phyloP scores from a whole-genome alignment of 1,140 invertebrate species.

The Dreissena polymorpha region DNA sequence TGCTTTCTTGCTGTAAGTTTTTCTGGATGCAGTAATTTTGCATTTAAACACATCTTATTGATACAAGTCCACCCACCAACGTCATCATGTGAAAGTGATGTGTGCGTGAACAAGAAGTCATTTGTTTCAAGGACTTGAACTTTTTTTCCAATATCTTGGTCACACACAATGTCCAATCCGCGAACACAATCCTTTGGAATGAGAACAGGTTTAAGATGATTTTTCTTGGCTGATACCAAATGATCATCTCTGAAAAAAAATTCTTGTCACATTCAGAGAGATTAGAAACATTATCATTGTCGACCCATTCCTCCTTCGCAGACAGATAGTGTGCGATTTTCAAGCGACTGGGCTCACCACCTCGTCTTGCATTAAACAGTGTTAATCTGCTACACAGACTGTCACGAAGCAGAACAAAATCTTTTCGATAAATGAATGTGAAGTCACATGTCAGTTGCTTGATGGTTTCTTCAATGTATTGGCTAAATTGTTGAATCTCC shows the following conservation, averaged over 20 bases:
- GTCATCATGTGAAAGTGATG: not conserved
- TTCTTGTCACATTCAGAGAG: not conserved
- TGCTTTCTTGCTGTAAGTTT: constrained; percentile 12
- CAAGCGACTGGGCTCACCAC: constrained; percentile 17
- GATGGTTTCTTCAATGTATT: not conserved
- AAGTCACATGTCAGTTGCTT: constrained; percentile 1
- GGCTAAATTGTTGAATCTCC: not conserved
- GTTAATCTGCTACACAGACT: constrained; percentile 19
- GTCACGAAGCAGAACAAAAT: constrained; percentile 2
- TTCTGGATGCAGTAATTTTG: not conserved
- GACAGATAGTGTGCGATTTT: not conserved
- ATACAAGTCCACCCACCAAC: not conserved
- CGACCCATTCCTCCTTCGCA: constrained; percentile 9
- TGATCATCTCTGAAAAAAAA: constrained; percentile 4
- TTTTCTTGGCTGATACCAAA: constrained; percentile 13
- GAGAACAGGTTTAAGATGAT: constrained; percentile 11
- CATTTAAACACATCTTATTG: not conserved
- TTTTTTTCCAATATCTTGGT: not conserved
- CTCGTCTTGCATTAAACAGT: constrained; percentile 22
- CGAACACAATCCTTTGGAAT: constrained; percentile 11
- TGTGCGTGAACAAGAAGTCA: not conserved
- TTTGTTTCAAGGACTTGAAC: not conserved
- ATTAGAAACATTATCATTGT: not conserved
- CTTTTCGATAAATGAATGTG: not conserved
- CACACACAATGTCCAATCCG: not conserved